phyloP scores from a whole-genome alignment of 1,140 invertebrate genomes.

The Micrasema longulum region DNA sequence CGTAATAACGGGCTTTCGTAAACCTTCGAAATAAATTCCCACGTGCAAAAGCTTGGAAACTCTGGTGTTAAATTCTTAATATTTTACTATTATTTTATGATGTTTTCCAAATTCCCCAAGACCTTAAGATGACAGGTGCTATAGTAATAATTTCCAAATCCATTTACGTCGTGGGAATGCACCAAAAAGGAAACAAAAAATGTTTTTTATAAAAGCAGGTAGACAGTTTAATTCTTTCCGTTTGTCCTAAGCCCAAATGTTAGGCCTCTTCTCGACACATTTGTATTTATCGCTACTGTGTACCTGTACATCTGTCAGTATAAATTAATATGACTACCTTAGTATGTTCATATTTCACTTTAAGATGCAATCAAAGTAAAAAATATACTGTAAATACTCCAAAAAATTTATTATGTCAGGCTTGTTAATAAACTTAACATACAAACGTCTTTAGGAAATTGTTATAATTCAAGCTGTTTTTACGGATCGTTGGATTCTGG shows the following conservation, averaged over 20 bases:
- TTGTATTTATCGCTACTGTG: too few relatives aligned
- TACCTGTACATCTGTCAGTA: neutral
- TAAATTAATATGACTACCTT: too few relatives aligned
- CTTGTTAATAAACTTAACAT: constrained; percentile 1
- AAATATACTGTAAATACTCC: too few relatives aligned
- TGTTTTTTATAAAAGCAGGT: constrained; percentile 4
- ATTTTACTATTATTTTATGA: constrained; percentile 14
- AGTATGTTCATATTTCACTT: too few relatives aligned
- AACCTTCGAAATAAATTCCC: constrained; percentile 5
- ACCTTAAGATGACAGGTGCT: constrained; percentile 14
- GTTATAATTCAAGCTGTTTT: constrained; percentile 21
- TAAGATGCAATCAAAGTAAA: too few relatives aligned
- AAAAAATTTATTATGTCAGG: too few relatives aligned
- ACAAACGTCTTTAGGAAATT: constrained; percentile 27
- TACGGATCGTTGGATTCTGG: constrained; percentile 15
- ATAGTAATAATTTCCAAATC: constrained; percentile 20
- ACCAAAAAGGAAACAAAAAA: constrained; percentile 3
- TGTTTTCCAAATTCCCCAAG: neutral
- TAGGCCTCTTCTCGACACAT: neutral
- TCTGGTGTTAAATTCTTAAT: neutral
- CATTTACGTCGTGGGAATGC: constrained; percentile 15
- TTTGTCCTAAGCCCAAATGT: constrained; percentile 6
- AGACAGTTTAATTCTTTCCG: constrained; percentile 29
- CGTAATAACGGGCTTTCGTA: too few relatives aligned
- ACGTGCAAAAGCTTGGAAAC: constrained; percentile 22